Base-by-base conservation (phyloP, 2,797 vertebrate genomes). In the Clarias platycephalus region DNA sequence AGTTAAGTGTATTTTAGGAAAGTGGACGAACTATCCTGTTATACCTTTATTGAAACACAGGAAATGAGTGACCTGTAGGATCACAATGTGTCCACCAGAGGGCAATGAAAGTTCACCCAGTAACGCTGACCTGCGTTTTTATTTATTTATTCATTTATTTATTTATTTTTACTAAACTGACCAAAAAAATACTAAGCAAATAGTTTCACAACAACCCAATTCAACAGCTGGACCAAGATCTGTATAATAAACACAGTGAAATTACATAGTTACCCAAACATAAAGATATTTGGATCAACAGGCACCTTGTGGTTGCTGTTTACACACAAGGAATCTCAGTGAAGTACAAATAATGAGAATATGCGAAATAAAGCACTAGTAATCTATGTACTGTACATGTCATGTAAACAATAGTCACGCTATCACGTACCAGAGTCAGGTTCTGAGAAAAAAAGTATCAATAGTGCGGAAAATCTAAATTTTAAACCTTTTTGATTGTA, bases 341-440 rank as follows among this genome's bases (percentile, higher is more conserved):
- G 53, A 76, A 49, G 79, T 83, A 86, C 82, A 86, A 87, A 90
- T 66, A 85, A 71, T 86, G 90, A 88, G 91, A 88, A 94, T 93
- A 93, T 90, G 86, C 90, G 93, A 93, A 89, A 93, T 84, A 90
- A 84, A 86, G 78, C 83, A 68, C 81, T 67, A 82, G 93, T 94
- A 94, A 95, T 53, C 49, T 53, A 53, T 94, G 94, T 93, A 94
- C 89, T 94, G 94, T 93, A 94, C 89, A 88, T 92, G 76, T 88
- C 93, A 94, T 96, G 96, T 96, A 96, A 97, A 98, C 94, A 96
- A 96, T 95, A 94, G 94, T 95, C 94, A 97, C 96, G 95, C 93
- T 95, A 97, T 94, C 94, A 93, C 31, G 12, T 16, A 57, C 26
- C 74, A 8, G 95, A 95, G 95, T 94, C 94, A 95, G 94, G 94